phyloP scores from a whole-genome alignment of 1,140 invertebrate genomes.

The Drosophila varians region DNA sequence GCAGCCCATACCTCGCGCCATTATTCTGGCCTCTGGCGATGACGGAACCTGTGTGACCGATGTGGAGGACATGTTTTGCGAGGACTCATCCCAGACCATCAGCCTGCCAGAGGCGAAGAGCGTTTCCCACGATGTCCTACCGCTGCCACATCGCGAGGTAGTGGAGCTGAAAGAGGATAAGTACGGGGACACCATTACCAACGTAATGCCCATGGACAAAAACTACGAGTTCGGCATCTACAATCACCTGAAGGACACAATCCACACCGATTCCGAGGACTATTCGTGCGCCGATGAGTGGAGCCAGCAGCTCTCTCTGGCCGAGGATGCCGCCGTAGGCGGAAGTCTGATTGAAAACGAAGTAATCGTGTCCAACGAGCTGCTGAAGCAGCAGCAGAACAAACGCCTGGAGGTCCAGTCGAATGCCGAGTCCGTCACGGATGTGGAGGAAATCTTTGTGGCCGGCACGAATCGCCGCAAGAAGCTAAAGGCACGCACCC shows the following conservation, averaged over 20 bases:
- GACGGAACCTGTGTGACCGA: slow-evolving; percentile 77
- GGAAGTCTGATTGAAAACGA: slow-evolving; percentile 63
- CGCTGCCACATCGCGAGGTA: slow-evolving; percentile 84
- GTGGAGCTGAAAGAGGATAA: slow-evolving; percentile 84
- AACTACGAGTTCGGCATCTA: slow-evolving; percentile 78
- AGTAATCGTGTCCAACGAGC: slow-evolving; percentile 72
- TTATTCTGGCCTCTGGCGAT: slow-evolving; percentile 67
- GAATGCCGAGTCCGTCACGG: slow-evolving; percentile 83
- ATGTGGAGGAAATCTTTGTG: slow-evolving; percentile 85
- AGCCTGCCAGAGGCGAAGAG: slow-evolving; percentile 38
- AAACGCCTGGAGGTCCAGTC: slow-evolving; percentile 67
- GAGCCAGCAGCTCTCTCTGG: slow-evolving; percentile 51
- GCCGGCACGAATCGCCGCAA: slow-evolving; percentile 75
- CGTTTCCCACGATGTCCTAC: slow-evolving; percentile 70
- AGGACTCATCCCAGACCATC: slow-evolving; percentile 51
- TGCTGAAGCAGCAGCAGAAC: slow-evolving; percentile 64
- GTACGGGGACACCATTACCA: slow-evolving; percentile 83
- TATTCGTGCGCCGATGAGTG: slow-evolving; percentile 83
- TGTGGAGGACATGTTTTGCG: slow-evolving; percentile 83
- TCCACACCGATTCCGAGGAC: slow-evolving; percentile 84
- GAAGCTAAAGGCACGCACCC: slow-evolving; percentile 71
- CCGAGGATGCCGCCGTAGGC: slow-evolving; percentile 40
- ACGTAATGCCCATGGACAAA: slow-evolving; percentile 84
- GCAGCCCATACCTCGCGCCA: slow-evolving; percentile 71
- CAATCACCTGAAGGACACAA: slow-evolving; percentile 70